These are phyloP conservation scores for Chorisops tibialis DNA, from an alignment of 2,888 invertebrate species.

Conservation along the genomic window DNA sequence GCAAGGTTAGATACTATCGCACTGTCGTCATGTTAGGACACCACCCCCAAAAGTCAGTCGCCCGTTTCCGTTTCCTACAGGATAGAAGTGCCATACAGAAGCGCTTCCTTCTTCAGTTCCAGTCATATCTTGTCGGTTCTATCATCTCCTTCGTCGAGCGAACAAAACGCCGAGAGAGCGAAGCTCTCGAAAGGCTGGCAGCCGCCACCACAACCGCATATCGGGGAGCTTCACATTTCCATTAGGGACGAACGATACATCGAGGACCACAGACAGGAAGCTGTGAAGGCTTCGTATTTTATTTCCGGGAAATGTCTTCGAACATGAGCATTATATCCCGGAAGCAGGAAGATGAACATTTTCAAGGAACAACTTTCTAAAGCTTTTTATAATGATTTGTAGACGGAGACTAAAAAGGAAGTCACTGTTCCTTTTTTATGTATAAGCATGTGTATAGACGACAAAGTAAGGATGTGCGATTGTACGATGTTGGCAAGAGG, in stretches of 20 bases:
- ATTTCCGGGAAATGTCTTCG: conserved; percentile 54
- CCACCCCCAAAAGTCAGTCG: conserved; percentile 25
- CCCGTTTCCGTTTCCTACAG: conserved; percentile 30
- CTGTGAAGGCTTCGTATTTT: conserved; percentile 51
- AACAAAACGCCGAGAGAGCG: background rate
- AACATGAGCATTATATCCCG: conserved; percentile 54
- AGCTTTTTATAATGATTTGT: conserved; percentile 41
- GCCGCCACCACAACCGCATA: conserved; percentile 3
- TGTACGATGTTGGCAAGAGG: too few relatives aligned
- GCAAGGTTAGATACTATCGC: background rate
- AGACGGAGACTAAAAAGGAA: conserved; percentile 31
- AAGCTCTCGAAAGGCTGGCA: background rate
- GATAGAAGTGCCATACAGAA: conserved; percentile 7
- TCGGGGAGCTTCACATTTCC: conserved; percentile 10
- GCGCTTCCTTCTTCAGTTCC: conserved; percentile 15
- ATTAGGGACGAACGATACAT: conserved; percentile 6
- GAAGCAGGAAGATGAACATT: conserved; percentile 53
- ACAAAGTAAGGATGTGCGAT: too few relatives aligned
- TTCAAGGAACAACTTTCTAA: conserved; percentile 49
- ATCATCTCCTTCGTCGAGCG: background rate
- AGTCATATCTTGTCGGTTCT: conserved; percentile 14
- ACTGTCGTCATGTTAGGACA: background rate
- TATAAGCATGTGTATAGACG: too few relatives aligned
- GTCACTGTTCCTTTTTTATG: conserved; percentile 9
- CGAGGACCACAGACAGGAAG: conserved; percentile 38